Conservation (phyloP, 2,797 vertebrate species). For the Pipistrellus nathusii region DNA sequence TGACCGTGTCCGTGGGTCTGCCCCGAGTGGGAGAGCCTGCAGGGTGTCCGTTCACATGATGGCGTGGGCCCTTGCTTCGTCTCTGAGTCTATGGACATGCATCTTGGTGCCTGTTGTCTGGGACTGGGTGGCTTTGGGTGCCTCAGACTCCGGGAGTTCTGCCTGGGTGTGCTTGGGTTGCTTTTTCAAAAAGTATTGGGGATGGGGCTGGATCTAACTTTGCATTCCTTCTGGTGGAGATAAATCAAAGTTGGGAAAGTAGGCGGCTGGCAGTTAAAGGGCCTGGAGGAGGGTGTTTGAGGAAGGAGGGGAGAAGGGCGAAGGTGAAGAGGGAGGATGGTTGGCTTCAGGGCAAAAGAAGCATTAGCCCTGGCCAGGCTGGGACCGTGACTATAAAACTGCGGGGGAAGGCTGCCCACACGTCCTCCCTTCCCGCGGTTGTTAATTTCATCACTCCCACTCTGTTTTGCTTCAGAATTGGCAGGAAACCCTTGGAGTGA, state of each 20-base stretch:
- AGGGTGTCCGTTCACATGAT: neutral
- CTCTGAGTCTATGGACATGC: neutral
- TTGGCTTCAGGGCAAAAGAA: conserved; percentile 14
- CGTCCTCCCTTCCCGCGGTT: fast-evolving
- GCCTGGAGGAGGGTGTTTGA: neutral
- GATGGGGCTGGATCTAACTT: neutral
- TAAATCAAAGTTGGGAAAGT: conserved; percentile 67
- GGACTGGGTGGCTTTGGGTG: neutral
- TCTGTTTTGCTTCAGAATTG: neutral
- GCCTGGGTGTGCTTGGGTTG: neutral
- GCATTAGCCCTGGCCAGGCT: neutral
- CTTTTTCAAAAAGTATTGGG: conserved; percentile 18
- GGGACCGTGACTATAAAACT: neutral
- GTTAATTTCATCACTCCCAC: neutral
- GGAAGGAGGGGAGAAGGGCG: neutral
- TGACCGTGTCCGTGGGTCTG: neutral
- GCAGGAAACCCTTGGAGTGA: neutral
- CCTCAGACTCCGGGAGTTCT: neutral
- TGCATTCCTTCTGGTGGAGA: neutral
- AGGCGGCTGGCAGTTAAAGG: conserved; percentile 16
- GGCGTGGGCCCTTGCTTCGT: neutral
- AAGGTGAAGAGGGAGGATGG: conserved; percentile 42
- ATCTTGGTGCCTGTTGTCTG: neutral
- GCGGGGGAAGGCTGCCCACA: neutral
- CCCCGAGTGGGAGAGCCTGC: neutral